These are phyloP conservation scores for Siniperca obscura DNA, from an alignment of 2,797 vertebrate genomes.

Conservation along the genomic window DNA sequence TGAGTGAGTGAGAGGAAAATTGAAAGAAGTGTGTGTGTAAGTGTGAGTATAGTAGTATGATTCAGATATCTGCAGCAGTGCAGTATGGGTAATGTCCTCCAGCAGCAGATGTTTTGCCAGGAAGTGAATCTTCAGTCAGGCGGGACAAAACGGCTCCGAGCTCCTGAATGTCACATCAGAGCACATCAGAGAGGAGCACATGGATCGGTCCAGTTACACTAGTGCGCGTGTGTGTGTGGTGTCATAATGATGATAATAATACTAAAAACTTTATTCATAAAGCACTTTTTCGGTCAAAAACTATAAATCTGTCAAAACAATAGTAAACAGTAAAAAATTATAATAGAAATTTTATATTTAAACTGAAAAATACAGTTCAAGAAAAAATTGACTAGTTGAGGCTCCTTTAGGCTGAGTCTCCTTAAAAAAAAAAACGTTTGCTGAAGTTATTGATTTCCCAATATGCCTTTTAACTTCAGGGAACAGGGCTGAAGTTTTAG, in stretches of 20 bases:
- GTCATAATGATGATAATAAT: background rate
- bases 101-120: conserved; percentile 28
- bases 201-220: too few relatives aligned
- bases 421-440: too few relatives aligned
- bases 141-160: background rate
- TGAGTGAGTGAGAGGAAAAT: conserved; percentile 4
- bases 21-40: conserved; percentile 15
- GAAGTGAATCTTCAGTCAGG: conserved; percentile 22
- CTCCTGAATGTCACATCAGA: conserved; percentile 7
- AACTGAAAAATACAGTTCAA: too few relatives aligned
- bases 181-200: background rate
- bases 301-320: too few relatives aligned
- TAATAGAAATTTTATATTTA: too few relatives aligned
- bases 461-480: background rate
- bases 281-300: too few relatives aligned
- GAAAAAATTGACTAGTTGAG: too few relatives aligned
- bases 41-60: background rate
- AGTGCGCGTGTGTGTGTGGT: background rate
- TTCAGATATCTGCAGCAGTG: conserved; percentile 29
- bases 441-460: too few relatives aligned
- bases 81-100: conserved; percentile 29
- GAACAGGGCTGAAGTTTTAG: background rate
- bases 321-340: too few relatives aligned
- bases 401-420: too few relatives aligned
- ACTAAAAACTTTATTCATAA: background rate